These are phyloP conservation scores for Hippoglossus hippoglossus DNA, from an alignment of 2,797 vertebrate species.

Conservation along the genomic window DNA sequence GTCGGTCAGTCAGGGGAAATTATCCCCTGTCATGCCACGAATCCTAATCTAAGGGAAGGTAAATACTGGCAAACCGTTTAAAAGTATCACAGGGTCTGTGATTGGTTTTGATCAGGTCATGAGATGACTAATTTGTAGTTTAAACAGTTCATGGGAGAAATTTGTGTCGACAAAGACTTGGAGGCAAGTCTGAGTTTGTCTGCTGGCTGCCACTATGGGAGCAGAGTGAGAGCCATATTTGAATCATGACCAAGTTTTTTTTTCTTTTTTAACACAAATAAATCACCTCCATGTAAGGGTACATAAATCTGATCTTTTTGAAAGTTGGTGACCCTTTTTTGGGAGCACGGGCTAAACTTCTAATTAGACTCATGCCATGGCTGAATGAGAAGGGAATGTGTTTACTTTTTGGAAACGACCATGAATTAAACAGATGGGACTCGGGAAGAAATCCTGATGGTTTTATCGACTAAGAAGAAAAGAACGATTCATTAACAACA, in stretches of 20 bases:
- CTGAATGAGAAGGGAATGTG: conserved; percentile 64
- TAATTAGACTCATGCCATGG: conserved; percentile 60
- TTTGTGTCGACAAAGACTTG: conserved; percentile 60
- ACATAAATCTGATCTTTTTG: conserved; percentile 51
- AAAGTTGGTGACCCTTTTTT: conserved; percentile 49
- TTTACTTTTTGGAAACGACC: conserved; percentile 65
- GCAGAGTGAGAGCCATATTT: conserved; percentile 40
- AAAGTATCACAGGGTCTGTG: conserved; percentile 19
- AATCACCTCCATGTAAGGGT: conserved; percentile 64
- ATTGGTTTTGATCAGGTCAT: conserved; percentile 39
- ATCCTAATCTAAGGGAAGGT: conserved; percentile 28
- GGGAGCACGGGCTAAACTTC: conserved; percentile 41
- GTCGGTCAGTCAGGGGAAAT: conserved; percentile 23
- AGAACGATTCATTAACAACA: conserved; percentile 24
- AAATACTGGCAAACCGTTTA: conserved; percentile 28
- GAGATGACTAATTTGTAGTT: conserved; percentile 50
- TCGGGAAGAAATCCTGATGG: conserved; percentile 36
- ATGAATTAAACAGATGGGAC: conserved; percentile 63
- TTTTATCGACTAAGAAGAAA: conserved; percentile 18
- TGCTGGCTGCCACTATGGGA: conserved; percentile 82
- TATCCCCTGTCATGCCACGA: conserved; percentile 19
- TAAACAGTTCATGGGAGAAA: conserved; percentile 55
- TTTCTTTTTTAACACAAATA: conserved; percentile 39
- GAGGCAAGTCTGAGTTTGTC: conserved; percentile 52
- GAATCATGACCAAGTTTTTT: conserved; percentile 47